Conservation (phyloP, 2,888 invertebrate genomes). For the Brenthis hecate region DNA sequence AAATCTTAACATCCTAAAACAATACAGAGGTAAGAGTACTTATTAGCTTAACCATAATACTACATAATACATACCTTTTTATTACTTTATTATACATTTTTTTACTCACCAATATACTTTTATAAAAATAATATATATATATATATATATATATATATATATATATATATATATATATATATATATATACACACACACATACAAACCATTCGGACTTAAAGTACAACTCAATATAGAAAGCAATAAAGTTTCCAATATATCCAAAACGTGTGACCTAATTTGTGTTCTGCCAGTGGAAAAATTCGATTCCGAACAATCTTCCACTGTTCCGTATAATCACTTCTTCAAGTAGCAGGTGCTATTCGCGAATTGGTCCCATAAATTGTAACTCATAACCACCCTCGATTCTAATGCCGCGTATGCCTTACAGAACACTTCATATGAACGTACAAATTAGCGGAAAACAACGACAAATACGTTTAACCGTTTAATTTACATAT, state of each 20-base stretch:
- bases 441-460: neutral
- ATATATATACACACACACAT: neutral
- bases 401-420: slow-evolving; percentile 61
- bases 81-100: neutral
- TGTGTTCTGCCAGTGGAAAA: slow-evolving; percentile 31
- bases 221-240: slow-evolving; percentile 15
- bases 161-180: no score
- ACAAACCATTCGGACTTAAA: slow-evolving; percentile 1
- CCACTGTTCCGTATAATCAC: slow-evolving; percentile 30
- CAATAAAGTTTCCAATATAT: slow-evolving; percentile 32
- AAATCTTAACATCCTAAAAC: no score
- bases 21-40: no score
- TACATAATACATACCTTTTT: no score
- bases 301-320: slow-evolving; percentile 29
- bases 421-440: slow-evolving; percentile 3
- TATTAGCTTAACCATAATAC: no score
- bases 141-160: no score
- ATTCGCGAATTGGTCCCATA: slow-evolving; percentile 59
- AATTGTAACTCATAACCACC: slow-evolving; percentile 66
- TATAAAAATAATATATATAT: no score
- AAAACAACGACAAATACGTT: neutral
- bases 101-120: neutral
- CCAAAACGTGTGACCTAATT: slow-evolving; percentile 36
- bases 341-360: slow-evolving; percentile 56
- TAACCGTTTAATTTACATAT: neutral